Evolutionary conservation across 2,797 vertebrate species (phyloP).

Genomic region (Chelon labrosus): DNA sequence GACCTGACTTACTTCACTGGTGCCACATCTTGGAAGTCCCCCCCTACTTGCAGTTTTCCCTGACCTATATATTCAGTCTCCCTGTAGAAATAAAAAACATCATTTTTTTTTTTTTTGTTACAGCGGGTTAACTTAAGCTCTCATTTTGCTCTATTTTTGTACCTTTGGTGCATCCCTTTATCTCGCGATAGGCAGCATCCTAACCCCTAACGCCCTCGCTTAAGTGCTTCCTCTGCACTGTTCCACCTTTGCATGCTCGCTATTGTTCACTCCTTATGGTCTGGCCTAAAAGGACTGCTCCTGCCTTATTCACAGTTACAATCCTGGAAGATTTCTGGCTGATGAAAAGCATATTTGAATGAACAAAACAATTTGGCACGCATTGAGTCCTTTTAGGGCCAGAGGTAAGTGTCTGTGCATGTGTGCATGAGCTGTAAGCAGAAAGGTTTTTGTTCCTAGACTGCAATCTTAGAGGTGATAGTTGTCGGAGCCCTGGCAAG

Average conservation of each 20-base stretch:
- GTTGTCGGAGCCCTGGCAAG: conserved; percentile 2
- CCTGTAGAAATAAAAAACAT: neutral
- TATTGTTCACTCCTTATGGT: conserved; percentile 54
- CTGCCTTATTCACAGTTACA: neutral
- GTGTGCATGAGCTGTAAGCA: conserved; percentile 73
- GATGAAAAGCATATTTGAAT: neutral
- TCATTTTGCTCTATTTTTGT: conserved; percentile 15
- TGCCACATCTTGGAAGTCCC: conserved; percentile 45
- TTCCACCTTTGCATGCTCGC: conserved; percentile 68
- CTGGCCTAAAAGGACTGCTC: conserved; percentile 71
- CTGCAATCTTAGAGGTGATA: conserved; percentile 3
- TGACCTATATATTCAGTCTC: neutral
- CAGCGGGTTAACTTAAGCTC: neutral
- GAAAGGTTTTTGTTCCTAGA: conserved; percentile 13
- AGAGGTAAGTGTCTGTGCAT: conserved; percentile 64
- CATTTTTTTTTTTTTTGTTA: neutral
- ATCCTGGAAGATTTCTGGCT: neutral
- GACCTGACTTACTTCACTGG: conserved; percentile 29
- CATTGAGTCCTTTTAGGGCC: conserved; percentile 66
- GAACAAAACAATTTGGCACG: neutral
- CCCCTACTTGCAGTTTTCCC: conserved; percentile 1
- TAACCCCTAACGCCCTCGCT: conserved; percentile 33
- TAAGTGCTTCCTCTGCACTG: conserved; percentile 42
- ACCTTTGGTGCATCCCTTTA: conserved; percentile 32
- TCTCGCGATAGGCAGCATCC: conserved; percentile 32